Base-by-base conservation (phyloP, 2,888 invertebrate genomes). In the Pristionchus arcanus region DNA sequence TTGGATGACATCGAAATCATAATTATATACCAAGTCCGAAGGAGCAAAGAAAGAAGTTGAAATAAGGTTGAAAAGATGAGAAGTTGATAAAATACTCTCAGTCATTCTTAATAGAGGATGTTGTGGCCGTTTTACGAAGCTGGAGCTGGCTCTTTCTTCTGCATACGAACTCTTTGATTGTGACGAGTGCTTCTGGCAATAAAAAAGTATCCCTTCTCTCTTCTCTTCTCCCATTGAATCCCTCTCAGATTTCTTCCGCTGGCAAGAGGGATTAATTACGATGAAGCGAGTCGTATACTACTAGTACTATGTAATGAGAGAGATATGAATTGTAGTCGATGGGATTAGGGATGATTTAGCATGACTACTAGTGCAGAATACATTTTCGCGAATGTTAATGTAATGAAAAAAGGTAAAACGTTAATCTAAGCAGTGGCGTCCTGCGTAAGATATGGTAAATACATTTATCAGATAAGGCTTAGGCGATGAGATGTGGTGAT, bases 401-500 rank as follows among this genome's bases (percentile, higher is more conserved):
- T n/a, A n/a, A n/a, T n/a, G n/a, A n/a, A n/a, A n/a, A n/a, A n/a
- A n/a, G n/a, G n/a, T n/a, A n/a, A n/a, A n/a, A n/a, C n/a, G n/a
- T n/a, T n/a, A n/a, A n/a, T n/a, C n/a, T n/a, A n/a, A n/a, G n/a
- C n/a, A n/a, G n/a, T n/a, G n/a, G n/a, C n/a, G n/a, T n/a, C n/a
- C n/a, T n/a, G n/a, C n/a, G n/a, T n/a, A n/a, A n/a, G n/a, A 49
- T 49, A 0, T 9, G 13, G 42, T 11, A 49, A 7, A 49, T 49
- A 49, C 42, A 25, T 74, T 74, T 74, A 74, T 74, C 37, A 37
- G n/a, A 53, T 11, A 49, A 49, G 4, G 13, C 0, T 63, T 90
- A 93, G 21, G 93, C 93, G 83, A 93, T 92, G 1, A 94, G 90
- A 92, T 94, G 93, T 7, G 94, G 93, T 34, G 94, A 93, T 87